phyloP scores from a whole-genome alignment of 1,140 invertebrate genomes.

The Pollicipes pollicipes region DNA sequence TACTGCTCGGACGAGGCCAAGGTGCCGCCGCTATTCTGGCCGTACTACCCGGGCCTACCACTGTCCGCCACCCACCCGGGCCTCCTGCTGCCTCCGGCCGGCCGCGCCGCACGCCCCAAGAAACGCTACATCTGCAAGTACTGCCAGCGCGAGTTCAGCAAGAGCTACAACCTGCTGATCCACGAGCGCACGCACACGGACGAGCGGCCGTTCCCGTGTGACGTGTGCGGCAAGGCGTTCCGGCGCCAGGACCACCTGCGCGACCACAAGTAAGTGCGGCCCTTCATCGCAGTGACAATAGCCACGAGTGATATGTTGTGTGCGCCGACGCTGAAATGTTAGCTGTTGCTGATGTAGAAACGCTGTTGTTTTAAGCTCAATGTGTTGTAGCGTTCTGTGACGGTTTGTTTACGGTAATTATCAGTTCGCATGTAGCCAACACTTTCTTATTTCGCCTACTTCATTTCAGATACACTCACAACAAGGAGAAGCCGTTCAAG shows the following conservation, averaged over 20 bases:
- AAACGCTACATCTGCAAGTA: constrained; percentile 98
- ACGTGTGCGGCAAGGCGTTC: constrained; percentile 96
- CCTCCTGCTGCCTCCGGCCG: background rate
- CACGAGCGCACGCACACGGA: constrained; percentile 96
- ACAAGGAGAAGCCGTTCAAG: constrained; percentile 93
- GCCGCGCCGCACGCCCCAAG: constrained; percentile 41
- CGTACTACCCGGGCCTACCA: background rate
- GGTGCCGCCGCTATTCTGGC: background rate
- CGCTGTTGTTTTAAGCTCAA: no score
- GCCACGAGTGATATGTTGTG: no score
- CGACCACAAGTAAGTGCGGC: constrained; percentile 63
- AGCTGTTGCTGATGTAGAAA: no score
- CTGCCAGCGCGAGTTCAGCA: constrained; percentile 91
- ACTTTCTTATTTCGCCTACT: background rate
- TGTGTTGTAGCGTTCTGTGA: no score
- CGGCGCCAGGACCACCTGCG: constrained; percentile 89
- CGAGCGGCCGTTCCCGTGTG: constrained; percentile 92
- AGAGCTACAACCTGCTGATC: constrained; percentile 92
- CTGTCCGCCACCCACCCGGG: background rate
- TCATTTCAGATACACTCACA: constrained; percentile 72
- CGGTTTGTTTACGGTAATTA: no score
- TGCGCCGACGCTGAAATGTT: no score
- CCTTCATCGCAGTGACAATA: no score
- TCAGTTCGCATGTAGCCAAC: no score
- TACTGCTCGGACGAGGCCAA: background rate